Conservation (phyloP, 53 echinoderm and acorn worm genomes). For the Holothuria leucospilota region DNA sequence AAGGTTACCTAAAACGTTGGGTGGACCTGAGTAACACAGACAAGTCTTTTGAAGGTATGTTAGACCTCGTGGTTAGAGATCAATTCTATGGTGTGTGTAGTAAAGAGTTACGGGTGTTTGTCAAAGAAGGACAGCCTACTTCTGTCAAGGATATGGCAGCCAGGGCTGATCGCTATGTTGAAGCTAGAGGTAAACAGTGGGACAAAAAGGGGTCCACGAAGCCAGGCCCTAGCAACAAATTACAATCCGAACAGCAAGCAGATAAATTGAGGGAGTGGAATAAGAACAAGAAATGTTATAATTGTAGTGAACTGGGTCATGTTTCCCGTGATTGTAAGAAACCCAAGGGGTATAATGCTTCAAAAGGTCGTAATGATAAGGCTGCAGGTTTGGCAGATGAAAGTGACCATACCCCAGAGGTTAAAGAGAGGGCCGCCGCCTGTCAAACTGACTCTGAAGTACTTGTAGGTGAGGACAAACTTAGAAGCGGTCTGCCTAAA, state of each 20-base stretch:
- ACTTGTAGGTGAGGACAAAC: too few relatives aligned
- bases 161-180: constrained; percentile 64
- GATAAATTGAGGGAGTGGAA: not conserved
- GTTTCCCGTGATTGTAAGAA: constrained; percentile 6
- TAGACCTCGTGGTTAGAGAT: constrained; percentile 20
- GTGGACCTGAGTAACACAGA: constrained; percentile 56
- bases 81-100: constrained; percentile 37
- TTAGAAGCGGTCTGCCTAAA: too few relatives aligned
- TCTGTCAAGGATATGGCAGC: constrained; percentile 26
- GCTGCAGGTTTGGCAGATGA: too few relatives aligned
- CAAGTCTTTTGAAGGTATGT: constrained; percentile 43
- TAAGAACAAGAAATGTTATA: constrained; percentile 12
- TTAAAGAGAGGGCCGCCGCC: too few relatives aligned
- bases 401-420: too few relatives aligned
- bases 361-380: too few relatives aligned
- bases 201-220: not conserved
- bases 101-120: constrained; percentile 61
- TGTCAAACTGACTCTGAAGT: too few relatives aligned
- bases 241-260: not conserved
- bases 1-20: constrained; percentile 59
- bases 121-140: constrained; percentile 65
- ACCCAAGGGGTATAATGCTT: not conserved
- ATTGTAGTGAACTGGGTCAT: constrained; percentile 27
- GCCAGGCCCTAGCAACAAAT: too few relatives aligned
- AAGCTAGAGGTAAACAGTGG: constrained; percentile 49